phyloP scores from a whole-genome alignment of 2,888 invertebrate species.

The Dryomyza anilis region DNA sequence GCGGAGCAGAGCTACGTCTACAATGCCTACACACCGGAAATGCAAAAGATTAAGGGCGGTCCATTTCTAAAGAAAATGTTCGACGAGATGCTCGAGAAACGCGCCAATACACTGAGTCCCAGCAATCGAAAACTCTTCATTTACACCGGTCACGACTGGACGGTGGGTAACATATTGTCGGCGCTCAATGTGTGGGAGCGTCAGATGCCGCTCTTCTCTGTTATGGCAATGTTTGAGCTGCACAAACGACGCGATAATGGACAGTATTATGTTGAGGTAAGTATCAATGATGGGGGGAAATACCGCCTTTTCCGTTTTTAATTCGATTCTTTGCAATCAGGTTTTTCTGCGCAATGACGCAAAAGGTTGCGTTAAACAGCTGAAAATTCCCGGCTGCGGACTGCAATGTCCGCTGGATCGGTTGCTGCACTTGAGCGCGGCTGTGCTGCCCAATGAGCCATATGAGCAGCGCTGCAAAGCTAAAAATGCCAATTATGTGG shows the following conservation, averaged over 20 bases:
- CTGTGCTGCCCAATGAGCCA: slow-evolving; percentile 65
- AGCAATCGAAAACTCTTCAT: slow-evolving; percentile 66
- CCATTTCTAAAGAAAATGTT: slow-evolving; percentile 69
- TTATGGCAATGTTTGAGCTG: slow-evolving; percentile 70
- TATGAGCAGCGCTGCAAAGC: slow-evolving; percentile 65
- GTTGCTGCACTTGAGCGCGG: slow-evolving; percentile 63
- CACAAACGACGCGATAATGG: slow-evolving; percentile 62
- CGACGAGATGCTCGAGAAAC: slow-evolving; percentile 66
- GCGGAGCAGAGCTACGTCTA: slow-evolving; percentile 66
- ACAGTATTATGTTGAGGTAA: slow-evolving; percentile 61
- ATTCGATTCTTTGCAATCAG: no score
- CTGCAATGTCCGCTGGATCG: slow-evolving; percentile 67
- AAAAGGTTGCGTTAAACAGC: slow-evolving; percentile 60
- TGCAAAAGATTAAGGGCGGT: slow-evolving; percentile 68
- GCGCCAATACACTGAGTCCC: slow-evolving; percentile 60
- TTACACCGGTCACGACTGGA: slow-evolving; percentile 78
- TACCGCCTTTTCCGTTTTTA: no score
- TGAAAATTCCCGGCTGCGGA: slow-evolving; percentile 69
- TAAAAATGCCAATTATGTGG: slow-evolving; percentile 63
- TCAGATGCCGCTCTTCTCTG: slow-evolving; percentile 70
- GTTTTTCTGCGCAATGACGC: slow-evolving; percentile 64
- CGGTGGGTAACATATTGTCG: slow-evolving; percentile 70
- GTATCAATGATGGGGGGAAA: not conserved
- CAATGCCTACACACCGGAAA: slow-evolving; percentile 66
- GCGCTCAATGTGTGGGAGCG: slow-evolving; percentile 71